Percentiles rank a stretch among this genome's conserved stretches.
phyloP scores from a whole-genome alignment of 2,113 vertebrate genomes.

The Colinus virginianus region DNA sequence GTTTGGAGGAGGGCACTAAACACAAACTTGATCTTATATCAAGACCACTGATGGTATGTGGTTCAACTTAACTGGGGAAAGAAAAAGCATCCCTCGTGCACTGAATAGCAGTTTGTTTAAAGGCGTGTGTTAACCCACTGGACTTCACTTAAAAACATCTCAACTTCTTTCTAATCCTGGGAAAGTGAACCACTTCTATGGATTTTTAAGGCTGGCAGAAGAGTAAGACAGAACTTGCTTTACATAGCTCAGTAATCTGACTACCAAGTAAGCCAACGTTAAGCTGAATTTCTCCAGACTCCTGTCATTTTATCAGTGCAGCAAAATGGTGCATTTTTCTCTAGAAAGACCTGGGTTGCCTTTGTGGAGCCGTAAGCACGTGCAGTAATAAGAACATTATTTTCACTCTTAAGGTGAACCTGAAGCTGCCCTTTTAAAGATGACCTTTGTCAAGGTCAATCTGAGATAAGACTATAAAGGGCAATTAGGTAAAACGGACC shows the following conservation, averaged over 20 bases:
- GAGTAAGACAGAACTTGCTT: background rate
- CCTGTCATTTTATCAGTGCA: background rate
- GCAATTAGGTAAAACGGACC: background rate
- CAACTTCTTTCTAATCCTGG: background rate
- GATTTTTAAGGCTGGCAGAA: background rate
- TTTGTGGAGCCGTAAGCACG: accelerated
- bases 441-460: background rate
- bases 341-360: background rate
- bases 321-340: background rate
- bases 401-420: background rate
- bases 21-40: background rate
- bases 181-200: background rate
- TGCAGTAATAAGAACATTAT: background rate
- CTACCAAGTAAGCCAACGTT: background rate
- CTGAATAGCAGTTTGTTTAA: background rate
- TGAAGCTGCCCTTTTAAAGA: background rate
- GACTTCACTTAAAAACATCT: background rate
- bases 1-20: background rate
- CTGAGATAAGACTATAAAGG: background rate
- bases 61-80: background rate
- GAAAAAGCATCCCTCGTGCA: background rate
- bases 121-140: background rate
- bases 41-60: background rate
- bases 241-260: background rate
- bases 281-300: background rate